Conservation (phyloP, 2,888 invertebrate species). For the Amphipyra berbera region DNA sequence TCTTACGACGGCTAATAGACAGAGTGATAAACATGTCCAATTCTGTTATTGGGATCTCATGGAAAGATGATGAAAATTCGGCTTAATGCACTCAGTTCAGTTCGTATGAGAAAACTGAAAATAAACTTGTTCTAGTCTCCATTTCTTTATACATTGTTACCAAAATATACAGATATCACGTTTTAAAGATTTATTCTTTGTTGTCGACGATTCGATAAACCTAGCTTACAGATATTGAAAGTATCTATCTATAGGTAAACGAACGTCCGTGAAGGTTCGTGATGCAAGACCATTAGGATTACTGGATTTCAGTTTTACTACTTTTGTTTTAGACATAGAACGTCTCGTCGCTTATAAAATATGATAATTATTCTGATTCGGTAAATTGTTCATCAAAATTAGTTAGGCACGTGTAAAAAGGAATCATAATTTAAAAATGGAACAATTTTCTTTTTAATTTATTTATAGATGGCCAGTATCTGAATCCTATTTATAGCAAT, state of each 20-base stretch:
- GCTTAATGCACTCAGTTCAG: too few species aligned
- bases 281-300: conserved; percentile 57
- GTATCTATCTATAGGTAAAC: conserved; percentile 28
- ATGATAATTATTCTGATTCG: conserved; percentile 46
- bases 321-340: conserved; percentile 54
- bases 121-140: conserved; percentile 27
- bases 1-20: conserved; percentile 5
- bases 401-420: conserved; percentile 17
- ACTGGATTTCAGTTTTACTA: conserved; percentile 56
- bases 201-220: conserved; percentile 26
- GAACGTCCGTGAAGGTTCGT: conserved; percentile 56
- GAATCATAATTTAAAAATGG: conserved; percentile 3
- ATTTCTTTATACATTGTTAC: background rate
- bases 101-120: conserved; percentile 12
- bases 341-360: conserved; percentile 49
- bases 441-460: background rate
- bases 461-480: background rate
- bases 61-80: background rate
- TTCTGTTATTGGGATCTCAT: background rate
- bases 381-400: conserved; percentile 39
- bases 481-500: background rate
- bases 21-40: conserved; percentile 14
- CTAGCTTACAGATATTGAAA: conserved; percentile 29
- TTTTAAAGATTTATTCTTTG: background rate
- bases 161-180: too few species aligned